Base-by-base conservation (phyloP, 2,888 invertebrate species). In the Osedax fenrisi region DNA sequence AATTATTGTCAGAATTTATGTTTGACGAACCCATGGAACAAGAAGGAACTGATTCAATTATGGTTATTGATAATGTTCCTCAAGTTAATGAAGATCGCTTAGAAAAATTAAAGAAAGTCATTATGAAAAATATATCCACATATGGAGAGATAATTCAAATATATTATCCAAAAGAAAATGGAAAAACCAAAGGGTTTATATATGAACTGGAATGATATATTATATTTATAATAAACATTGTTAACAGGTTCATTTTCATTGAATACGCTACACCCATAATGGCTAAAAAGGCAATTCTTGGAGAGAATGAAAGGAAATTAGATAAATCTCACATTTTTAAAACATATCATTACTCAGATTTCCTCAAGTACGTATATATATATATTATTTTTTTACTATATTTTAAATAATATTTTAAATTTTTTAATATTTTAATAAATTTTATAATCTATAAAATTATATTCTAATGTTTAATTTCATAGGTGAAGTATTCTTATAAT, bases 31-130 rank as follows among this genome's bases (percentile, higher is more conserved):
- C 98, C 1, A 90, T 91, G 79, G 94, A 95, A 86, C 92, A 92
- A 2, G 95, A 95, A 86, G 95, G 95, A 68, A 92, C 95, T 74
- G 95, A 97, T 84, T 92, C 91, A 81, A 92, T 96, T 70, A 89
- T 98, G 78, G 92, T 98, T 13, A 92, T 98, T 10, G 97, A 97
- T 84, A 94, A 96, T 78, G 91, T 94, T 75, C 98, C 98, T 62
- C 90, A 91, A 84, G 95, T 97, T 79, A 94, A 92, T 73, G 90
- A 91, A 41, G 92, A 92, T 79, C 80, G 94, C 73, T 86, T 94
- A 78, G 93, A 94, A 76, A 96, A 96, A 85, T 88, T 98, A 66
- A 91, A 92, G 83, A 90, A 90, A 76, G 94, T 97, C 24, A 90
- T 97, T 79, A 89, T 89, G 76, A 97, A 95, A 86, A 88, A 95